Base-by-base conservation (phyloP, 2,888 invertebrate genomes). In the Sepioteuthis lessoniana region DNA sequence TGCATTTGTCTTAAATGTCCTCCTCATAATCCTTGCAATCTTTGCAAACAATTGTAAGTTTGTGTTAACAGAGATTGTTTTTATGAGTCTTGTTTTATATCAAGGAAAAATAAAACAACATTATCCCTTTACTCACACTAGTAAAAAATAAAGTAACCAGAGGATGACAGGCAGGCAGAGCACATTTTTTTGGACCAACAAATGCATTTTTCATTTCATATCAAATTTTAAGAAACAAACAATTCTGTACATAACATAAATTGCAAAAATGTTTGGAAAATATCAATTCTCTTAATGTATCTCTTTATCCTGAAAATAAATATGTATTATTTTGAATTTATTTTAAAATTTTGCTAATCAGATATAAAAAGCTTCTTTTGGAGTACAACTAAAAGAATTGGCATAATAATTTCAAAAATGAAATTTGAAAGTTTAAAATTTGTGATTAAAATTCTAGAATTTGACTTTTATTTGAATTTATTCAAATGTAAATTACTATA, bases 1-100 rank as follows among this genome's bases (percentile, higher is more conserved):
- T n/a, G 76, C 76, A 76, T 76, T 76, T 76, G 76, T 76, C 76
- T 76, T 76, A 76, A 76, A 76, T 76, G 76, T 76, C 19, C 76
- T 35, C n/a, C 76, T 76, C 76, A 76, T 76, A 76, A 76, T n/a
- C 19, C 13, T 76, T 13, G 10, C 76, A 76, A n/a, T 76, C 76
- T 76, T 76, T n/a, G n/a, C 76, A 76, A 76, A 76, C 76, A 76
- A 13, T 76, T 76, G 35, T 76, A 76, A 76, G 76, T 76, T 76
- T 76, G 76, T 76, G n/a, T 35, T 76, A n/a, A 76, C 76, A 76
- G 4, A 35, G 13, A 19, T 1, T n/a, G n/a, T n/a, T 76, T n/a
- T 76, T 76, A 76, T 76, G 76, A 76, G 76, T 10, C 76, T 76
- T 76, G 76, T 76, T 76, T 76, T 76, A 76, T 76, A 76, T 76